A percentile compares a stretch with the other conserved stretches of the same genome.
Conservation (phyloP, 1,140 invertebrate genomes). For the Eurosta solidaginis region DNA sequence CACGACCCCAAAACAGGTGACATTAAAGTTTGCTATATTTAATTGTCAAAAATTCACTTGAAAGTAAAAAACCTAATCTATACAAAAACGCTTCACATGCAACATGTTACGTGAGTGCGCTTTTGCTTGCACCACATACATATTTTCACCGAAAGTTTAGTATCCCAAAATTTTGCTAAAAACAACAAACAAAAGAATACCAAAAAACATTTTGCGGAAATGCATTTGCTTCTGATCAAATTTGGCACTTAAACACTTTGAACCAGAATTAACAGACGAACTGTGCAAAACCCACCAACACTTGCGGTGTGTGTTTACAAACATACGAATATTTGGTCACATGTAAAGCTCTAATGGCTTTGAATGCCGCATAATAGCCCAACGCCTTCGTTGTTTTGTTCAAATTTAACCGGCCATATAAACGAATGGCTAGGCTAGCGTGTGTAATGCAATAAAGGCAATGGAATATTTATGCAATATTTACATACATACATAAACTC, state of each 20-base stretch:
- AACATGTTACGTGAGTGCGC: too few species aligned
- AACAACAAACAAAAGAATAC: too few species aligned
- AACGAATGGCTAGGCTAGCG: too few species aligned
- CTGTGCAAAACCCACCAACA: not conserved
- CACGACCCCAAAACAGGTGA: too few species aligned
- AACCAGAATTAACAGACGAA: not conserved
- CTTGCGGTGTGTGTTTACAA: too few species aligned
- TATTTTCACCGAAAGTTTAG: too few species aligned
- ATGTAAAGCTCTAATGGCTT: slow-evolving; percentile 9
- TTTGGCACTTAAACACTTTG: slow-evolving; percentile 12
- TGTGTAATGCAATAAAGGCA: not conserved
- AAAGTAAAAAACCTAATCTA: too few species aligned
- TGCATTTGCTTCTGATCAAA: not conserved
- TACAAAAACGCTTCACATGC: too few species aligned
- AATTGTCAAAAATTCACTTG: too few species aligned
- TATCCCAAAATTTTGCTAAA: too few species aligned
- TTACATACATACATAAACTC: not conserved
- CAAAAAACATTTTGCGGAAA: not conserved
- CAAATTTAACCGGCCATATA: not conserved
- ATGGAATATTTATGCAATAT: not conserved
- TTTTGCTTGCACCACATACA: too few species aligned
- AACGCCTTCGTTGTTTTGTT: not conserved
- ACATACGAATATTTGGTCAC: not conserved
- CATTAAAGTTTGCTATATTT: too few species aligned
- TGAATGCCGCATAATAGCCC: not conserved